Percentiles rank a stretch among this genome's conserved stretches.
Evolutionary conservation across 2,113 vertebrate genomes (phyloP).

Genomic region (Orthonyx spaldingii): DNA sequence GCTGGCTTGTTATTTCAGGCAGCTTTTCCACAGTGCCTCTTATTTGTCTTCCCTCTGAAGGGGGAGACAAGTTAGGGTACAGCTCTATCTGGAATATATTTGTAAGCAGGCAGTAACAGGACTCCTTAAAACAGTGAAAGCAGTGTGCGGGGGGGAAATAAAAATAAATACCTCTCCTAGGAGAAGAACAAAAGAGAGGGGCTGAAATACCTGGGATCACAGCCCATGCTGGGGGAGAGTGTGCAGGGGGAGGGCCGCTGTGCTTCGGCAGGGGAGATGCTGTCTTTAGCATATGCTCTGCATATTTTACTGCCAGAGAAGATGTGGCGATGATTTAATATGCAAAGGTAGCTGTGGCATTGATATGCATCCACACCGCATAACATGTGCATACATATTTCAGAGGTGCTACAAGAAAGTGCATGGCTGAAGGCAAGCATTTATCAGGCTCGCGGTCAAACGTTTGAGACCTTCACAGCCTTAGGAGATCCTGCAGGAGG

Average conservation of each 20-base stretch:
- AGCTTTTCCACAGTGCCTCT: background rate
- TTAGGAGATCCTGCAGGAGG: conserved; percentile 16
- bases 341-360: conserved; percentile 71
- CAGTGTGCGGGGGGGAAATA: background rate
- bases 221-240: background rate
- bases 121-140: background rate
- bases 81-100: background rate
- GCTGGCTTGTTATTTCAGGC: background rate
- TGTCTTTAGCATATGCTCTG: conserved; percentile 69
- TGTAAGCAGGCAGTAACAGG: background rate
- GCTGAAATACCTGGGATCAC: conserved; percentile 35
- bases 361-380: conserved; percentile 68
- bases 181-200: conserved; percentile 47
- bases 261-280: conserved; percentile 31
- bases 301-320: conserved; percentile 71
- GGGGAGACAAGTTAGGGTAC: background rate
- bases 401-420: conserved; percentile 34
- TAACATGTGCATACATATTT: conserved; percentile 67
- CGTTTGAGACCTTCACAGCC: conserved; percentile 32
- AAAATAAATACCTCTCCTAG: background rate
- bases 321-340: conserved; percentile 70
- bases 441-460: conserved; percentile 39
- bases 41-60: background rate
- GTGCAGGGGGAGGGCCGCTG: background rate
- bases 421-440: conserved; percentile 15